Evolutionary conservation across 2,113 vertebrate species (phyloP), one percentile per base, ranked within the genome.

Genomic region (Hippocampus zosterae): DNA sequence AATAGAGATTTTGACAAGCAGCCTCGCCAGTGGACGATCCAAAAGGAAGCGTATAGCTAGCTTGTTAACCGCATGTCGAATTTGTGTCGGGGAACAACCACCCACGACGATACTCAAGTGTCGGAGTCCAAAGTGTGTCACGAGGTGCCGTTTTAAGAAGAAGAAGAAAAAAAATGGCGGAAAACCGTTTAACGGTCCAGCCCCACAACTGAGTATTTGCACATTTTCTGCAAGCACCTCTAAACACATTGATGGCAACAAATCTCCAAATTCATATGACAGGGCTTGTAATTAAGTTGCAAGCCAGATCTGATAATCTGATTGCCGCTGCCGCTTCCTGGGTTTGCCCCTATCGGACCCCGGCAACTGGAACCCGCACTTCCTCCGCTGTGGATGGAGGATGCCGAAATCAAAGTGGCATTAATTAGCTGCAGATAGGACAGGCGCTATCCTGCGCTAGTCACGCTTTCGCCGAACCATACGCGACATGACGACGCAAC

Each of bases 231-330:
- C 55, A 25, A 23, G 4, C 13, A 15, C 25, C 23, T 25, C 25
- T 23, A 25, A 25, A 25, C 55, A 25, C 13, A 21, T 56, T 13
- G 2, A 57, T 59, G 1, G 1, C 16, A 33, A 8, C 6, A 29
- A 60, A 33, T 60, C 6, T 33, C 27, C 8, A 27, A 19, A 60
- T 60, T 33, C 27, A 16, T 27, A 33, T 27, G 11, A 25, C 55
- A 27, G 25, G 55, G 55, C 27, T 12, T 57, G 33, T 37, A 37
- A 37, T 60, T 42, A 59, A 76, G 66, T 63, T 18, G 67, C 69
- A 75, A 67, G 64, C 66, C 53, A 2, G 61, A 72, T 73, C 65
- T 77, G 44, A 74, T 68, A 50, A 53, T 53, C 48, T 25, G 37
- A 64, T 48, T 75, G 66, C 48, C 50, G 63, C 25, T 70, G 61